These are phyloP conservation scores for Galaxias olidus DNA, from an alignment of 2,797 vertebrate genomes.

Conservation along the genomic window DNA sequence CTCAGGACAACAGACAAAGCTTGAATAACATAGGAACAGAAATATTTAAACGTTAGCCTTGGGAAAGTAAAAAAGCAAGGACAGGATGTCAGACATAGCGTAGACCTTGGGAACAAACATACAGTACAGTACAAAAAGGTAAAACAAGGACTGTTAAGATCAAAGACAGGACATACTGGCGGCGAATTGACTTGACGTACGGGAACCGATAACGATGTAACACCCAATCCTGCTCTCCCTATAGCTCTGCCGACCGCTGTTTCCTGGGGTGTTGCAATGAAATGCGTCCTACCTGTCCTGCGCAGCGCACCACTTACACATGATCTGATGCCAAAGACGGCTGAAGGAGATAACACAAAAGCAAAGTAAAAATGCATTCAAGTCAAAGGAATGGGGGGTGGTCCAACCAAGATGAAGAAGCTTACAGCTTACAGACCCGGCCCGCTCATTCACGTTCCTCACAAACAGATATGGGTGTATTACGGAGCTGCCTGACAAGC, in stretches of 20 bases:
- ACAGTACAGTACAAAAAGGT: constrained; percentile 47
- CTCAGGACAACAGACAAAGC: constrained; percentile 53
- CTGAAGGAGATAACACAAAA: constrained; percentile 92
- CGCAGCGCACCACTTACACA: constrained; percentile 94
- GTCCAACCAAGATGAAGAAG: constrained; percentile 93
- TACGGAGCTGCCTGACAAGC: constrained; percentile 34
- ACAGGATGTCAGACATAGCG: constrained; percentile 71
- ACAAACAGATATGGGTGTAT: constrained; percentile 85
- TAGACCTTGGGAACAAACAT: constrained; percentile 69
- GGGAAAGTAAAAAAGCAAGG: constrained; percentile 70
- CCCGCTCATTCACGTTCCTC: constrained; percentile 83
- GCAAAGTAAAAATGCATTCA: constrained; percentile 99
- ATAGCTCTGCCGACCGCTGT: constrained; percentile 74
- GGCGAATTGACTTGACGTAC: constrained; percentile 73
- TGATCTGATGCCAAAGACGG: constrained; percentile 86
- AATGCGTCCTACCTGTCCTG: constrained; percentile 74
- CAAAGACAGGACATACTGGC: constrained; percentile 66
- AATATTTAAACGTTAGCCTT: constrained; percentile 77
- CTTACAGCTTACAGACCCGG: constrained; percentile 89
- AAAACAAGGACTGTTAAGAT: constrained; percentile 60
- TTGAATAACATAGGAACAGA: constrained; percentile 55
- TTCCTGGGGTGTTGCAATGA: constrained; percentile 71
- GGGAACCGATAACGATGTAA: constrained; percentile 65
- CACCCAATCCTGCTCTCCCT: constrained; percentile 63
- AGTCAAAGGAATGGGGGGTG: constrained; percentile 92